A percentile compares a stretch with the other conserved stretches of the same genome.
Evolutionary conservation across 2,113 vertebrate species (phyloP).

Genomic region (Corythaixoides concolor): DNA sequence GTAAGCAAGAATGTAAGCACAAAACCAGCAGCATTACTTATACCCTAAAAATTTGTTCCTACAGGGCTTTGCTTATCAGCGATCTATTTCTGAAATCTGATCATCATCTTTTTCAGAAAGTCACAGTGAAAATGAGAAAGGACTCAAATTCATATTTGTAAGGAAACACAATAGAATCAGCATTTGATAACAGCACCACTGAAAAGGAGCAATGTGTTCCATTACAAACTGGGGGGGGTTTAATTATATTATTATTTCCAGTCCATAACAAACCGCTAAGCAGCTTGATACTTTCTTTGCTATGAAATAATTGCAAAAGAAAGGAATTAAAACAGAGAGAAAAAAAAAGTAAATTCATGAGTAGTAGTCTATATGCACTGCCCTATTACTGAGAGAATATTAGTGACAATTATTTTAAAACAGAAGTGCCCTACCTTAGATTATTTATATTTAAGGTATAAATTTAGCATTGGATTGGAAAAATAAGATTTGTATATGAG

Average conservation of each 20-base stretch:
- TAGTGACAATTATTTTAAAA: background rate
- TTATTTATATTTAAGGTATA: background rate
- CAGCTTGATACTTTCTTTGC: background rate
- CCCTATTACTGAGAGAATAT: background rate
- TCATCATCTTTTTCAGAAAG: background rate
- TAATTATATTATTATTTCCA: background rate
- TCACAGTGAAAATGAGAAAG: background rate
- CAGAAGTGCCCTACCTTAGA: background rate
- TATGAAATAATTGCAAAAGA: background rate
- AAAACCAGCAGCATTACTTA: background rate
- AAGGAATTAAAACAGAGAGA: background rate
- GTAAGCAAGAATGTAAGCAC: background rate
- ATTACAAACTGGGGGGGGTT: no score
- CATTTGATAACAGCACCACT: background rate
- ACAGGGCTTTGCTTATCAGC: background rate
- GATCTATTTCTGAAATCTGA: background rate
- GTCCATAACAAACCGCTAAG: background rate
- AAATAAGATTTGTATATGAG: background rate
- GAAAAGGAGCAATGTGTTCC: background rate
- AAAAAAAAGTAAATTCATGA: background rate
- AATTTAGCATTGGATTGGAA: background rate
- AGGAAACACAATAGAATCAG: background rate
- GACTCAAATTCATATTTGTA: background rate
- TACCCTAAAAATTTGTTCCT: background rate
- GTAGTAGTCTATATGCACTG: background rate